Evolutionary conservation across 1,140 invertebrate species (phyloP).

Genomic region (Zaprionus davidi): DNA sequence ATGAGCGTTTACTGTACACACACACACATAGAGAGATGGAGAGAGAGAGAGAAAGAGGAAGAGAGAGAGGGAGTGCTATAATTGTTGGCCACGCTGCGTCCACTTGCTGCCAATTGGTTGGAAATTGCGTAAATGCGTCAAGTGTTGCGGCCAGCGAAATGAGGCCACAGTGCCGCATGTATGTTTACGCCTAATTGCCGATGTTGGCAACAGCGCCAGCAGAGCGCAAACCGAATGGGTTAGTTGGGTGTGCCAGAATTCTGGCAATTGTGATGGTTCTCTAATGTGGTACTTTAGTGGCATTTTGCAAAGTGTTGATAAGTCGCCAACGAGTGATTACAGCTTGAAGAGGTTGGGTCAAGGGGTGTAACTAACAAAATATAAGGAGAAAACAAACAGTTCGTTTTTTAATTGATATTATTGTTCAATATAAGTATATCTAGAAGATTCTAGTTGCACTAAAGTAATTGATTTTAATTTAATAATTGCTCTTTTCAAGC

Average conservation of each 20-base stretch:
- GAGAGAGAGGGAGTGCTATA: neutral
- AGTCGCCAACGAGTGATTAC: neutral
- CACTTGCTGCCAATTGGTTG: slow-evolving; percentile 69
- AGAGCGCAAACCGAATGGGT: neutral
- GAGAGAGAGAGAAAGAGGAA: neutral
- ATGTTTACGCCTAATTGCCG: slow-evolving; percentile 22
- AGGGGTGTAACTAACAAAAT: neutral
- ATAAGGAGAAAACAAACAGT: neutral
- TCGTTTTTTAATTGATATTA: neutral
- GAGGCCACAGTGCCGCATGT: neutral
- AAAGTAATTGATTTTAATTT: no score
- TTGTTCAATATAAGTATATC: neutral
- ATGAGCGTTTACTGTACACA: slow-evolving; percentile 36
- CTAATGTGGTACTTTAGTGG: neutral
- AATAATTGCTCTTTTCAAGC: no score
- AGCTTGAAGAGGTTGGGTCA: neutral
- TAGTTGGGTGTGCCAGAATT: neutral
- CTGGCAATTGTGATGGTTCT: neutral
- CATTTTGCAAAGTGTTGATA: neutral
- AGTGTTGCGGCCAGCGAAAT: slow-evolving; percentile 17
- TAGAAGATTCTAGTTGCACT: no score
- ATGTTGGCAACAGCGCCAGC: neutral
- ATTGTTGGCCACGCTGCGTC: slow-evolving; percentile 38
- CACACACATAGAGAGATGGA: neutral
- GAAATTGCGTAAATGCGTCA: slow-evolving; percentile 53